Evolutionary conservation across 2,113 vertebrate genomes (phyloP), one percentile per base, ranked within the genome.

Genomic region (Camelus bactrianus): DNA sequence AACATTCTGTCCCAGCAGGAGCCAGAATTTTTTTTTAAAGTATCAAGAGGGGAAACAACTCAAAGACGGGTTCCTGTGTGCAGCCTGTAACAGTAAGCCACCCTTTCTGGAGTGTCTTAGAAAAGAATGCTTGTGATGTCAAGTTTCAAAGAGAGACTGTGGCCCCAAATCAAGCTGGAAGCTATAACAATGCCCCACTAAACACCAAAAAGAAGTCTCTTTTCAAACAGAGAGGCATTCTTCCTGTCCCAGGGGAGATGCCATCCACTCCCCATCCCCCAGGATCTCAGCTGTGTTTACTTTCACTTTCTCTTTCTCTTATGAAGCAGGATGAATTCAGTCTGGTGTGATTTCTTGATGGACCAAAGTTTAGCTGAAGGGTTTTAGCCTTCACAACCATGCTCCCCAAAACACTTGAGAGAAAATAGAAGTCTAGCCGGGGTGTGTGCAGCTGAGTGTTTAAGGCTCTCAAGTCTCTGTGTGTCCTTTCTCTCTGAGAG

Each of bases 71-170:
- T 81, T 85, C 79, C 50, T 84, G 14, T n/a, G 56, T 82, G 52
- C 4, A 28, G 22, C 0, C 0, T 26, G n/a, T 91, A 35, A 89
- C 73, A 70, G 60, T 50, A 89, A 93, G 52, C 52, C 42, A 26
- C 11, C 15, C n/a, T 94, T 92, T 81, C 60, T 88, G 32, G 76
- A 97, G 38, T 32, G 35, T 64, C 85, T 95, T 76, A 24, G 30
- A 84, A 96, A 97, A 54, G 48, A 93, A 92, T 93, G 88, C 19
- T 48, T 81, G 32, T 87, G 67, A 83, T 83, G 75, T 89, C 70
- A 87, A 70, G 42, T 83, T 94, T 80, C 89, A 91, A 88, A 97
- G 67, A 89, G 77, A 42, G 46, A 46, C 46, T 92, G 48, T 79
- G 88, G 54, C 52, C 54, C 93, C 19, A 77, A 80, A 32, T 92